phyloP scores from a whole-genome alignment of 2,113 vertebrate species.

The Rhombomys opimus region DNA sequence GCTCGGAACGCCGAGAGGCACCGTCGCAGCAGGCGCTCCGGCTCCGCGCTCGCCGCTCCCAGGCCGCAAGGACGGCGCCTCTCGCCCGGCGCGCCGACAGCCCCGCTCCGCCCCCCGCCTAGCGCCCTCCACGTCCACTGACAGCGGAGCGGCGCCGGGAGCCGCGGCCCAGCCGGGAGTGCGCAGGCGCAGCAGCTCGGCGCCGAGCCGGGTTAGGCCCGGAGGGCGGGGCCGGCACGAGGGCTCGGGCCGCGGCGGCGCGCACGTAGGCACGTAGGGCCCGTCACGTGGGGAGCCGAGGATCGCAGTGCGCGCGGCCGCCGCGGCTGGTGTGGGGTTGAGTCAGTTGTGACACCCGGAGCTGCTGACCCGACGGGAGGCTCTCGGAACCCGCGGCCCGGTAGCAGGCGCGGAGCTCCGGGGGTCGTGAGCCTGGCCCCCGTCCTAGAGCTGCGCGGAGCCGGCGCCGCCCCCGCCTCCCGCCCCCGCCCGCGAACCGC shows the following conservation, averaged over 20 bases:
- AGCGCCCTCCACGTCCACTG: not conserved
- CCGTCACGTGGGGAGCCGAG: conserved; percentile 73
- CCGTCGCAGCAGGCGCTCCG: not conserved
- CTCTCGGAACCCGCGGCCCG: not conserved
- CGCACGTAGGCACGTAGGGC: conserved; percentile 61
- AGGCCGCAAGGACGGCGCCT: not conserved
- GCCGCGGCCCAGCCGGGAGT: not conserved
- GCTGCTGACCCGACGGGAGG: conserved; percentile 66
- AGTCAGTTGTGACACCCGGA: conserved; percentile 72
- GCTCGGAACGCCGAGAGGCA: not conserved
- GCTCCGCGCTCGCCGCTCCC: not conserved
- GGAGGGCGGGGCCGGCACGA: not conserved
- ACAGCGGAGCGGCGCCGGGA: not conserved
- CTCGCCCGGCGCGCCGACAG: not conserved
- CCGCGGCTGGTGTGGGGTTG: conserved; percentile 70
- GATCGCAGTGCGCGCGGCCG: conserved; percentile 81
- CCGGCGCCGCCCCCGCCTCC: not conserved
- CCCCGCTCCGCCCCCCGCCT: not conserved
- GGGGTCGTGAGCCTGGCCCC: conserved; percentile 50
- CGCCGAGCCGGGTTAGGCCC: not conserved
- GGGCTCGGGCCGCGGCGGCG: not conserved
- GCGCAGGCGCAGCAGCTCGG: conserved; percentile 31
- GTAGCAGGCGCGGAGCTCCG: conserved; percentile 58
- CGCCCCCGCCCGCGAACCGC: conserved; percentile 76
- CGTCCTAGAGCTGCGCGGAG: not conserved